Percentiles rank a stretch among this genome's conserved stretches.
phyloP scores from a whole-genome alignment of 1,140 invertebrate genomes.

The Lerema accius region DNA sequence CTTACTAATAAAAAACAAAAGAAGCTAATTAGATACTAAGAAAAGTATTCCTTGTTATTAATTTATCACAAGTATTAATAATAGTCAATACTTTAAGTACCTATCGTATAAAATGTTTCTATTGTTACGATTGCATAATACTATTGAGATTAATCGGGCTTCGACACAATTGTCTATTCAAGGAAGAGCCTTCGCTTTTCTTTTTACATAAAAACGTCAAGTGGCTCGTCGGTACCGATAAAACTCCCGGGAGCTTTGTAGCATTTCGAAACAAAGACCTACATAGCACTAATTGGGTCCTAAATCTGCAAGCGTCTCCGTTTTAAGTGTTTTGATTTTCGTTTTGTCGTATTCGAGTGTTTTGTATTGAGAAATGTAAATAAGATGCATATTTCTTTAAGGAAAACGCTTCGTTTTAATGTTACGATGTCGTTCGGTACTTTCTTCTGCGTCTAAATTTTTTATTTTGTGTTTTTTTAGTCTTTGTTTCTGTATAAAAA shows the following conservation, averaged over 20 bases:
- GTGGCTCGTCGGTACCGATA: conserved; percentile 47
- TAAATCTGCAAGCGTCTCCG: conserved; percentile 43
- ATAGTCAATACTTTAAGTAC: too few relatives aligned
- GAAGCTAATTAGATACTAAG: too few relatives aligned
- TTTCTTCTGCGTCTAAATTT: too few relatives aligned
- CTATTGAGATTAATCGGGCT: conserved; percentile 21
- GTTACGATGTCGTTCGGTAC: too few relatives aligned
- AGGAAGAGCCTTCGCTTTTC: conserved; percentile 32
- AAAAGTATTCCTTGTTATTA: too few relatives aligned
- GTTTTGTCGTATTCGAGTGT: conserved; percentile 18
- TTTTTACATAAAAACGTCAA: conserved; percentile 51
- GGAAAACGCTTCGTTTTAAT: background rate
- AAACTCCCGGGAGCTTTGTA: conserved; percentile 41
- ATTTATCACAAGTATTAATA: too few relatives aligned
- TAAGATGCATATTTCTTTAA: conserved; percentile 10
- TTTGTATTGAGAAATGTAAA: conserved; percentile 16
- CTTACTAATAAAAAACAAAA: too few relatives aligned
- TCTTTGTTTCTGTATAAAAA: too few relatives aligned
- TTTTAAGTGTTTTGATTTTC: conserved; percentile 41
- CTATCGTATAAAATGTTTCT: background rate
- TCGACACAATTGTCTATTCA: conserved; percentile 29
- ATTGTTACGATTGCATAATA: conserved; percentile 17
- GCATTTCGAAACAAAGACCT: conserved; percentile 44
- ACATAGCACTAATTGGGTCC: conserved; percentile 48
- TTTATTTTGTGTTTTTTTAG: too few relatives aligned